Conservation (phyloP, 2,888 invertebrate species). For the Luperina nickerlii region DNA sequence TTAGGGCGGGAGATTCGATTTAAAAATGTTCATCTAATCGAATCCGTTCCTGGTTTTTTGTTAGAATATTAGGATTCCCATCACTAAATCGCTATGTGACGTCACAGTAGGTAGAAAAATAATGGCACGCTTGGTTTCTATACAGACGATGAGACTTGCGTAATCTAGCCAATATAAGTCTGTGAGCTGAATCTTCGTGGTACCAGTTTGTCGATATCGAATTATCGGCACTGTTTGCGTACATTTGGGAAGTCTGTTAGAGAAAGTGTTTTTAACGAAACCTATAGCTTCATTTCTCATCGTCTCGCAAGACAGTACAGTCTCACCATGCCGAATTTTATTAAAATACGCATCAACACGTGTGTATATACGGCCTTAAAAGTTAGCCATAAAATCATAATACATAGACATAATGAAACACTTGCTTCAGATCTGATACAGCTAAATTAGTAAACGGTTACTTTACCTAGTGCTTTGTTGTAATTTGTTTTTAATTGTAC, state of each 20-base stretch:
- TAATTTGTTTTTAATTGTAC: slow-evolving; percentile 76
- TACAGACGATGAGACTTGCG: too few relatives aligned
- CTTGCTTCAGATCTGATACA: slow-evolving; percentile 58
- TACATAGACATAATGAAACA: slow-evolving; percentile 52
- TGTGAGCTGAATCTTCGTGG: neutral
- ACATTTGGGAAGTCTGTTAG: neutral
- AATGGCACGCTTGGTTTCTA: too few relatives aligned
- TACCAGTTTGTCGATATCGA: neutral
- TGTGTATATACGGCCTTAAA: slow-evolving; percentile 41
- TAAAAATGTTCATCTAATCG: too few relatives aligned
- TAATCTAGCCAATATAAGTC: too few relatives aligned
- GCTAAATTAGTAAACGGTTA: slow-evolving; percentile 62
- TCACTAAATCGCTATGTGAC: too few relatives aligned
- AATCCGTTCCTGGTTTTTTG: too few relatives aligned
- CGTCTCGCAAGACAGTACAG: slow-evolving; percentile 25
- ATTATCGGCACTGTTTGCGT: neutral
- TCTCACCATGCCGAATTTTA: slow-evolving; percentile 17
- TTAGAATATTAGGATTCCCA: too few relatives aligned
- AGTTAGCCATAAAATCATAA: slow-evolving; percentile 39
- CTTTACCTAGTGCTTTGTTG: slow-evolving; percentile 68
- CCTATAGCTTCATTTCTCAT: slow-evolving; percentile 11
- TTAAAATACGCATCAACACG: slow-evolving; percentile 49
- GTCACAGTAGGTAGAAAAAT: too few relatives aligned
- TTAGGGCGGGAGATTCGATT: too few relatives aligned
- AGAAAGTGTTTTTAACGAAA: slow-evolving; percentile 6